phyloP scores from a whole-genome alignment of 2,888 invertebrate species.

The Apodemia duryi region DNA sequence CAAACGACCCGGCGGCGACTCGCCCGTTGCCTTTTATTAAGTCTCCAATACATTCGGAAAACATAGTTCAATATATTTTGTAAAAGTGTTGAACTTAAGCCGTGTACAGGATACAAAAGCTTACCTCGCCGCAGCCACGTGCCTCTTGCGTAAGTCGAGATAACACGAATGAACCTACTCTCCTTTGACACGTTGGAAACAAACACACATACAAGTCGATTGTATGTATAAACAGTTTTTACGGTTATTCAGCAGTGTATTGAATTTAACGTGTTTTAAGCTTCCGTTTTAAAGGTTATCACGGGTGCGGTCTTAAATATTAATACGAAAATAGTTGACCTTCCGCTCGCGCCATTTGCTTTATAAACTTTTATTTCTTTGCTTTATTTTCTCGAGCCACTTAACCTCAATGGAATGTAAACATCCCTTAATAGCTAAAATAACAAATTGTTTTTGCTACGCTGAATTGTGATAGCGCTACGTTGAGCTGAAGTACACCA shows the following conservation, averaged over 20 bases:
- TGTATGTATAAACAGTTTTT: conserved; percentile 58
- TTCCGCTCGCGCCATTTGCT: conserved; percentile 43
- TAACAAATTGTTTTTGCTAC: conserved; percentile 2
- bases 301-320: conserved; percentile 55
- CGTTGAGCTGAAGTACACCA: not conserved
- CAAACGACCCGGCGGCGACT: conserved; percentile 64
- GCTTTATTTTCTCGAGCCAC: conserved; percentile 6
- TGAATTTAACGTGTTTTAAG: conserved; percentile 45
- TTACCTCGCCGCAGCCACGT: conserved; percentile 44
- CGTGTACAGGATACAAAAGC: conserved; percentile 21
- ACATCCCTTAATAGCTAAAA: not conserved
- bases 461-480: not conserved
- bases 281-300: conserved; percentile 51
- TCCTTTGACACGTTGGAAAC: conserved; percentile 68
- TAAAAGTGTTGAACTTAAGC: conserved; percentile 7
- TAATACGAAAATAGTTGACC: conserved; percentile 58
- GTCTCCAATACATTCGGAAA: conserved; percentile 33
- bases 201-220: conserved; percentile 61
- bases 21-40: conserved; percentile 51
- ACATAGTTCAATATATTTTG: not conserved
- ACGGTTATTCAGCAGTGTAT: conserved; percentile 40
- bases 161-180: conserved; percentile 54
- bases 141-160: conserved; percentile 69
- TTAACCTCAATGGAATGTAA: conserved; percentile 13
- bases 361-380: conserved; percentile 16